Conservation (phyloP, 2,888 invertebrate genomes). For the Bimastos eiseni region DNA sequence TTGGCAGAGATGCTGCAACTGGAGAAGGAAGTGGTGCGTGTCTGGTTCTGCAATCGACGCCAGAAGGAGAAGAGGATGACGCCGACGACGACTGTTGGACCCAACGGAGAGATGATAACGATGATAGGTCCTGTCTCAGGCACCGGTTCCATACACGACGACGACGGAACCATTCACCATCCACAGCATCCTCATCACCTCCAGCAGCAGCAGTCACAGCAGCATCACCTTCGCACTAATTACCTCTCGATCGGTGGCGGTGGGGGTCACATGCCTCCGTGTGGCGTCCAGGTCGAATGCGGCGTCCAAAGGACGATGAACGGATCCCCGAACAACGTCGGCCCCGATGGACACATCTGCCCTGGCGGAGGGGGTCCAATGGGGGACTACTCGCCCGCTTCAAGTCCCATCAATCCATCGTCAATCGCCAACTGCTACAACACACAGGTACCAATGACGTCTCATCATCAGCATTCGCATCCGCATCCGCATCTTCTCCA, state of each 20-base stretch:
- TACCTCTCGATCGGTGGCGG: neutral
- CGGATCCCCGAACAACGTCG: neutral
- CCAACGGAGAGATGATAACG: conserved; percentile 31
- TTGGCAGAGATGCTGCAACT: conserved; percentile 94
- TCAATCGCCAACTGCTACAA: conserved; percentile 16
- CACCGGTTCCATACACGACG: neutral
- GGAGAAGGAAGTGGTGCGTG: conserved; percentile 85
- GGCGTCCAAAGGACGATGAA: neutral
- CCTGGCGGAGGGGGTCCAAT: neutral
- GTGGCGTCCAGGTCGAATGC: neutral
- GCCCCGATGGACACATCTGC: neutral
- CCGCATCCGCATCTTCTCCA: conserved; percentile 27
- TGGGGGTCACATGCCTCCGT: neutral
- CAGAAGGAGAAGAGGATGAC: conserved; percentile 99
- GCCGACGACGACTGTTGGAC: conserved; percentile 63
- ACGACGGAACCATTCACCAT: neutral
- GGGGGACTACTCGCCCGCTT: neutral
- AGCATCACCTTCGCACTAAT: conserved; percentile 16
- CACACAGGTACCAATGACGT: neutral
- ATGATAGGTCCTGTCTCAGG: conserved; percentile 22
- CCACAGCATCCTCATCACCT: neutral
- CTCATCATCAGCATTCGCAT: conserved; percentile 18
- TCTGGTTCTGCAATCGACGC: conserved; percentile 68
- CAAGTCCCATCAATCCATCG: conserved; percentile 8
- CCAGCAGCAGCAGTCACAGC: conserved; percentile 1